phyloP scores from a whole-genome alignment of 1,140 invertebrate genomes.

The Papilio xuthus region DNA sequence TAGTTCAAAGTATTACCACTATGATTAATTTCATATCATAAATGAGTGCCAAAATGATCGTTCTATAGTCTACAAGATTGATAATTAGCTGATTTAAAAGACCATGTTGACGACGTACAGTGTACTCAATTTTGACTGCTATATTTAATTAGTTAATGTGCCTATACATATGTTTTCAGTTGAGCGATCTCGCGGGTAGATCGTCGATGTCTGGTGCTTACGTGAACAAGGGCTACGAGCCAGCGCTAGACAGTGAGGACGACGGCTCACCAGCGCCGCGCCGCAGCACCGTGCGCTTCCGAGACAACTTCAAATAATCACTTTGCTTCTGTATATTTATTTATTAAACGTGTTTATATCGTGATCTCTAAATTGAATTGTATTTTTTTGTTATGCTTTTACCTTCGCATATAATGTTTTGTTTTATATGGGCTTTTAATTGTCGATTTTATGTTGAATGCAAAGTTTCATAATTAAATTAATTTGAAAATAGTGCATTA shows the following conservation, averaged over 20 bases:
- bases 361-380: neutral
- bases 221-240: slow-evolving; percentile 82
- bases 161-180: slow-evolving; percentile 45
- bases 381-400: neutral
- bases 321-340: neutral
- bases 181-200: slow-evolving; percentile 60
- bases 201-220: slow-evolving; percentile 76
- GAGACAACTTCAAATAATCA: slow-evolving; percentile 47
- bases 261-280: slow-evolving; percentile 59
- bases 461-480: too few relatives aligned
- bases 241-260: slow-evolving; percentile 81
- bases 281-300: slow-evolving; percentile 64
- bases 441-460: too few relatives aligned
- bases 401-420: neutral
- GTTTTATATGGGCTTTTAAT: neutral
- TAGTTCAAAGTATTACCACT: too few relatives aligned
- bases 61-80: too few relatives aligned
- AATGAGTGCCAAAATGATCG: too few relatives aligned
- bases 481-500: too few relatives aligned
- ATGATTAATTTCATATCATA: too few relatives aligned
- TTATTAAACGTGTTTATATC: slow-evolving; percentile 9
- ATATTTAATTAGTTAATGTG: too few relatives aligned
- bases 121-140: too few relatives aligned
- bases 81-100: too few relatives aligned
- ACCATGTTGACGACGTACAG: too few relatives aligned